phyloP scores from a whole-genome alignment of 2,113 vertebrate species.

The Oreochromis aureus region DNA sequence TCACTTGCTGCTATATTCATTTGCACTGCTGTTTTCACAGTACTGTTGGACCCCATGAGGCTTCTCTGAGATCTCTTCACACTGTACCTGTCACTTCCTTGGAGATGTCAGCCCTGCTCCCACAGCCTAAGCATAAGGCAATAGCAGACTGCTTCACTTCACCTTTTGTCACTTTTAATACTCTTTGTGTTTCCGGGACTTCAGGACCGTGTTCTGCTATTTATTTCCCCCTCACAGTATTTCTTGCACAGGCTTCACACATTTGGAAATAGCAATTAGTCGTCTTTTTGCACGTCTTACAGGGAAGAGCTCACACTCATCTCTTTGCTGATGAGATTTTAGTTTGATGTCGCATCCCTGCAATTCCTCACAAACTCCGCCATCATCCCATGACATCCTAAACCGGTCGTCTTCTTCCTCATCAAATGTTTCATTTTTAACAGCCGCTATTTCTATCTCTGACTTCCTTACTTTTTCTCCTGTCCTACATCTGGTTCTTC shows the following conservation, averaged over 20 bases:
- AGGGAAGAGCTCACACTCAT: neutral
- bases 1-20: slow-evolving; percentile 22
- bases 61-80: slow-evolving; percentile 28
- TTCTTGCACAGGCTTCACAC: slow-evolving; percentile 17
- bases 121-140: neutral
- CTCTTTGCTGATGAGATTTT: neutral
- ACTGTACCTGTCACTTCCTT: slow-evolving; percentile 40
- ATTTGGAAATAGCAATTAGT: slow-evolving; percentile 19
- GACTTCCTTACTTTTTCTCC: neutral
- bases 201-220: neutral
- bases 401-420: neutral
- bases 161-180: slow-evolving; percentile 30
- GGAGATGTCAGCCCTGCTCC: slow-evolving; percentile 7
- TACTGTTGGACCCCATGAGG: slow-evolving; percentile 19
- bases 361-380: neutral
- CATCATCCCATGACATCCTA: neutral
- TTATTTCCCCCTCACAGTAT: neutral
- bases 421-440: neutral
- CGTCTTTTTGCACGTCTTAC: neutral
- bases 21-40: slow-evolving; percentile 27
- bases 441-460: neutral
- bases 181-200: neutral
- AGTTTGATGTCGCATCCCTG: neutral
- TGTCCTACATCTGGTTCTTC: neutral
- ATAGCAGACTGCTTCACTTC: neutral